Base-by-base conservation (phyloP, 1,140 invertebrate genomes). In the Sminthurides bifidus region DNA sequence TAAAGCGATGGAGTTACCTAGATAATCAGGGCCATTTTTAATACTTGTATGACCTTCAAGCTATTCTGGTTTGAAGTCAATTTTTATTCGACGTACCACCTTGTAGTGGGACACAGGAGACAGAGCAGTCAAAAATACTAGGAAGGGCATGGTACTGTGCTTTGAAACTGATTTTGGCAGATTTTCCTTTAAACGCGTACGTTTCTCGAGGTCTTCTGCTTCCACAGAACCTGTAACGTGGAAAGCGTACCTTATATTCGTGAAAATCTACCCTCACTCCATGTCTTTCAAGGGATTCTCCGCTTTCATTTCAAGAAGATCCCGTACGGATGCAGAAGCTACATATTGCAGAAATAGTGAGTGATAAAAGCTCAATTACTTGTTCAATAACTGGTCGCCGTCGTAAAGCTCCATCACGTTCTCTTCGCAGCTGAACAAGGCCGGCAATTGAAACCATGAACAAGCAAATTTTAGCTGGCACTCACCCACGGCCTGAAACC, bases 381-480 rank as follows among this genome's bases (percentile, higher is more conserved):
- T 59, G 40, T 51, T 38, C 19, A 27, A 38, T 14, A 56, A 26
- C 3, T 46, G 43, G 21, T 44, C 40, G 14, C 45, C 37, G 33
- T 63, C 61, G 3, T 50, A 54, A 3, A 63, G 19, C 10, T 59
- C 52, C 23, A 63, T 17, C 15, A 40, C 49, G 38, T 64, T 64
- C 54, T 64, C 62, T 23, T 60, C 51, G 30, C 62, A 64, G 17
- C 49, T n/a, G 33, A 64, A 60, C 3, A 64, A 30, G 4, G 62
- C 62, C 3, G 62, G 62, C 0, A 64, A 35, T 53, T 64, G 62
- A 48, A 64, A 64, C 56, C 56, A 60, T 4, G 37, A 24, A 21
- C 62, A 64, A n/a, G 30, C 27, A 44, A 60, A 60, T 46, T 56
- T 60, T 1, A 60, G 41, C 33, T 52, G 44, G 41, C 58, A 60